Evolutionary conservation across 1,140 invertebrate species (phyloP), one percentile per base, ranked within the genome.

Genomic region (Goniozus legneri): DNA sequence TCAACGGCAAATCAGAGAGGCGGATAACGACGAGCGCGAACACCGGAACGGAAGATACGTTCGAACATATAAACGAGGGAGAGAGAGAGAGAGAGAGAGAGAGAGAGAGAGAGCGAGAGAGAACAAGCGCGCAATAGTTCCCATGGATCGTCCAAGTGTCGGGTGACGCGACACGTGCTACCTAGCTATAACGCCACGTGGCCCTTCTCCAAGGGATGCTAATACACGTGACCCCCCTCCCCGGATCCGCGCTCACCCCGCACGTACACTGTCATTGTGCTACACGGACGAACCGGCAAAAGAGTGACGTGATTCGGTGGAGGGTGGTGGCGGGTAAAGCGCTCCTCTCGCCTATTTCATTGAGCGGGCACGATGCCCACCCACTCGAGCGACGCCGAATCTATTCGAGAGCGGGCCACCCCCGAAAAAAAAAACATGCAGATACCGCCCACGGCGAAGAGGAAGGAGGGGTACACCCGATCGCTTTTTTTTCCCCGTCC

Each of bases 201-300:
- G 47, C 52, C 22, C 30, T 32, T 43, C 54, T 53, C 45, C 42
- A 48, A 38, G 52, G 59, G 49, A 54, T 54, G 52, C 54, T 59
- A 59, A 59, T 52, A 24, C 59, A 62, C 59, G 57, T 57, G 59
- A 57, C 56, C 54, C 51, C 49, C n/a, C n/a, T n/a, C n/a, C n/a
- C n/a, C n/a, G n/a, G n/a, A n/a, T n/a, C n/a, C n/a, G n/a, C n/a
- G n/a, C n/a, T n/a, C n/a, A n/a, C n/a, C n/a, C n/a, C n/a, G n/a
- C n/a, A n/a, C n/a, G n/a, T n/a, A n/a, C n/a, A n/a, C n/a, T n/a
- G 50, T 54, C 54, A 62, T 62, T 59, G 57, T 57, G 40, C 47
- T 40, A 48, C 50, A 46, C 39, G 50, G 44, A 52, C 4, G 10
- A 10, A 27, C 24, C 24, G 10, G 51, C 36, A 39, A 42, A 60